A percentile compares a stretch with the other conserved stretches of the same genome.
Evolutionary conservation across 1,140 invertebrate species (phyloP).

Genomic region (Drosophila elegans): DNA sequence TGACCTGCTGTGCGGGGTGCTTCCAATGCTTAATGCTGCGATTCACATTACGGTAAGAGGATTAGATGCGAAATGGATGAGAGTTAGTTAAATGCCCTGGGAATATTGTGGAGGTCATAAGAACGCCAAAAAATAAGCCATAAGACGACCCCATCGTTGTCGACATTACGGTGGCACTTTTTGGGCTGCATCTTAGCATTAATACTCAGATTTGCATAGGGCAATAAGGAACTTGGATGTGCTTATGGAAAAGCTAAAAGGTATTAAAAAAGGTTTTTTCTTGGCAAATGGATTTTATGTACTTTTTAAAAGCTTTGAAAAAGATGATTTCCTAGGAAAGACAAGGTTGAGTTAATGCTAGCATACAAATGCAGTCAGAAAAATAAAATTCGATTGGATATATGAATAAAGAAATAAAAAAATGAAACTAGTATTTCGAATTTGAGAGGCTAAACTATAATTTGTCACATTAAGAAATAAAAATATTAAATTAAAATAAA

Average conservation of each 20-base stretch:
- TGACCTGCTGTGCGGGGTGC: constrained; percentile 7
- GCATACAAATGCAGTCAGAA: too few relatives aligned
- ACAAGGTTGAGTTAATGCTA: too few relatives aligned
- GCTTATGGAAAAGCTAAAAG: not conserved
- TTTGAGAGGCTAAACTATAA: too few relatives aligned
- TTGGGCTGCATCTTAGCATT: constrained; percentile 1
- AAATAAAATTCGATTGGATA: too few relatives aligned
- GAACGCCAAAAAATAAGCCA: constrained; percentile 1
- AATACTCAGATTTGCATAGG: constrained; percentile 1
- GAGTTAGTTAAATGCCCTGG: constrained; percentile 14
- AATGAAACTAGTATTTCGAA: too few relatives aligned
- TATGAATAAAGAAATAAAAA: too few relatives aligned
- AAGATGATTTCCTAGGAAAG: too few relatives aligned
- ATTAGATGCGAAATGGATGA: constrained; percentile 8
- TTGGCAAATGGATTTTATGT: not conserved
- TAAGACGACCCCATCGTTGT: not conserved
- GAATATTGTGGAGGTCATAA: not conserved
- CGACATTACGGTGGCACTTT: not conserved
- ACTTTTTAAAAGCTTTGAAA: too few relatives aligned
- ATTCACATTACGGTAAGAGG: constrained; percentile 30
- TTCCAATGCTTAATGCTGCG: constrained; percentile 17
- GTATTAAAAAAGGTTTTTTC: not conserved
- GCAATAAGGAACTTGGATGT: not conserved
- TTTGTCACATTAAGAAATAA: too few relatives aligned
- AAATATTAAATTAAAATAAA: too few relatives aligned